Percentiles rank a stretch among this genome's conserved stretches.
These are phyloP conservation scores for Pristionchus mayeri DNA, from an alignment of 2,888 invertebrate species.

Conservation along the genomic window DNA sequence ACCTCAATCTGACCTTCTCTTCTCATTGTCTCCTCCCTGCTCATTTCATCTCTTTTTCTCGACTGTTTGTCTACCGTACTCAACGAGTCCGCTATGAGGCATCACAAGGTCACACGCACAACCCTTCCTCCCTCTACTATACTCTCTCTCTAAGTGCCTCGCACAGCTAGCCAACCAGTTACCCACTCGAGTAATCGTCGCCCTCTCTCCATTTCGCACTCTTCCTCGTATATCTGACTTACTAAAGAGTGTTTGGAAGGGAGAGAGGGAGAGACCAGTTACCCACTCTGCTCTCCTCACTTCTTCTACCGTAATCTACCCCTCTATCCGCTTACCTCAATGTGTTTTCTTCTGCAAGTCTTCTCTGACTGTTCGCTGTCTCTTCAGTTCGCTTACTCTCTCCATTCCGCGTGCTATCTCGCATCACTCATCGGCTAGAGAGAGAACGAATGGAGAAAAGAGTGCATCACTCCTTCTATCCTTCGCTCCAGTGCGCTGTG, in stretches of 20 bases:
- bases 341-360: not conserved
- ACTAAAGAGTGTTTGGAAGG: not conserved
- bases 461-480: not conserved
- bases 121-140: not conserved
- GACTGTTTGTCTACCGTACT: slow-evolving; percentile 3
- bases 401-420: no score
- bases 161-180: slow-evolving; percentile 12
- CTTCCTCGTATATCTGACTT: not conserved
- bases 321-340: slow-evolving; percentile 24
- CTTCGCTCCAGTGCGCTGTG: not conserved
- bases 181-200: not conserved
- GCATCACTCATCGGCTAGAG: not conserved
- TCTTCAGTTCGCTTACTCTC: not conserved
- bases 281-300: no score
- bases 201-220: not conserved
- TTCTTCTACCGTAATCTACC: slow-evolving; percentile 15
- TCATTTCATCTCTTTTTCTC: slow-evolving; percentile 6
- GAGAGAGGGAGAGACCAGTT: no score
- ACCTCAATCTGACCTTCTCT: not conserved
- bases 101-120: slow-evolving; percentile 2
- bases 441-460: not conserved
- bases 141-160: not conserved
- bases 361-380: not conserved
- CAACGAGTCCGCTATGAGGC: slow-evolving; percentile 34
- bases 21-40: slow-evolving; percentile 14